Evolutionary conservation across 2,888 invertebrate species (phyloP).

Genomic region (Ectobius pallidus): DNA sequence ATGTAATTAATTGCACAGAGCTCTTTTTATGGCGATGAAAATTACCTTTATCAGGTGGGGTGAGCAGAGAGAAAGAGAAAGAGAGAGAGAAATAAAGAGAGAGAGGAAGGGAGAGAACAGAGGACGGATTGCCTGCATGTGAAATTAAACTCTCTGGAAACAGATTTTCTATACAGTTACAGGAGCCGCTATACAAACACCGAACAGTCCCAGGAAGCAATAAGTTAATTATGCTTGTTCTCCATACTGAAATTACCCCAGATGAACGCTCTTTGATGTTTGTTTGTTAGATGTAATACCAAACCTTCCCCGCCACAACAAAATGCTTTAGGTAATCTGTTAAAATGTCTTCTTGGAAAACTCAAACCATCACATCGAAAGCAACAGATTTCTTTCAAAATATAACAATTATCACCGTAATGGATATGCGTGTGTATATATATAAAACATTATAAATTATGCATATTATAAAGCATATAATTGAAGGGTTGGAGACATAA

Average conservation of each 20-base stretch:
- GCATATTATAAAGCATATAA: no score
- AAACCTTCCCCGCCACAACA: background rate
- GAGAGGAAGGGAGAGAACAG: background rate
- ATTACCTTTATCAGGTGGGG: constrained; percentile 28
- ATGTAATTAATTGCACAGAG: constrained; percentile 36
- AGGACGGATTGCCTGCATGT: background rate
- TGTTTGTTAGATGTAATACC: background rate
- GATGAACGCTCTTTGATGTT: background rate
- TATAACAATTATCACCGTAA: no score
- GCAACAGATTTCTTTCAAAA: no score
- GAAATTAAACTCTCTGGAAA: constrained; percentile 10
- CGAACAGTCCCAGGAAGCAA: background rate
- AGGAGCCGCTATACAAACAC: background rate
- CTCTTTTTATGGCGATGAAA: constrained; percentile 36
- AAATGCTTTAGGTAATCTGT: no score
- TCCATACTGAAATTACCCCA: background rate
- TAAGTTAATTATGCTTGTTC: background rate
- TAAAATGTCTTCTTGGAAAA: no score
- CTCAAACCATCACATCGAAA: no score
- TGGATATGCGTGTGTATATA: no score
- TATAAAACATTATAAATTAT: no score
- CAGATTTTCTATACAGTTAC: constrained; percentile 5
- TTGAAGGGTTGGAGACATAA: no score
- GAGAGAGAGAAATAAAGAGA: no score
- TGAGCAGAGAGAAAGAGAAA: background rate